Conservation (phyloP, 2,888 invertebrate genomes). For the Gymnosoma rotundatum region DNA sequence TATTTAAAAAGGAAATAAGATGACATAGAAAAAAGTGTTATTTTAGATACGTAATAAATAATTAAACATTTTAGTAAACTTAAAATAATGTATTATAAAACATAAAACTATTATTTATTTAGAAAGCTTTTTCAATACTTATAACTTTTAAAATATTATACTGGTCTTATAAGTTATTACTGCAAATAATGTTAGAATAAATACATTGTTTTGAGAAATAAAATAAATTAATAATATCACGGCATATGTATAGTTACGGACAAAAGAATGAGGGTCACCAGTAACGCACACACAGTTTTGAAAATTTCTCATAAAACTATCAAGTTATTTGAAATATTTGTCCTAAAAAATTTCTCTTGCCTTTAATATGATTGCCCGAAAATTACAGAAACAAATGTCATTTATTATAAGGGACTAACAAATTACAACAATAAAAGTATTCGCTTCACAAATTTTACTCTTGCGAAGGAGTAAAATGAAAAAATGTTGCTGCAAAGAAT, state of each 20-base stretch:
- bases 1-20: background rate
- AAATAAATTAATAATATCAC: constrained; percentile 52
- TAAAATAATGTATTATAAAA: constrained; percentile 20
- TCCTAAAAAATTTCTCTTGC: no score
- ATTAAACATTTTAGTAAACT: constrained; percentile 20
- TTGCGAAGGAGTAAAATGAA: no score
- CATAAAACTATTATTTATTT: background rate
- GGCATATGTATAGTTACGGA: constrained; percentile 3
- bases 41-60: constrained; percentile 15
- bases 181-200: constrained; percentile 1
- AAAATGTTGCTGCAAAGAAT: no score
- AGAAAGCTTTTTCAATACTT: constrained; percentile 20
- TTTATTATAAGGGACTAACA: no score
- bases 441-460: no score
- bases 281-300: no score
- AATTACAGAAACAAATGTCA: no score
- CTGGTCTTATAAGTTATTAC: background rate
- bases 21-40: background rate
- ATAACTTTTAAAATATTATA: background rate
- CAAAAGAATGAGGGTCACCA: no score
- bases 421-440: no score
- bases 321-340: no score
- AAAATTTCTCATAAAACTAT: no score
- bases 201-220: background rate
- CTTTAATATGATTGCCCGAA: no score